Base-by-base conservation (phyloP, 1,140 invertebrate species). In the Diploscapter pachys region DNA sequence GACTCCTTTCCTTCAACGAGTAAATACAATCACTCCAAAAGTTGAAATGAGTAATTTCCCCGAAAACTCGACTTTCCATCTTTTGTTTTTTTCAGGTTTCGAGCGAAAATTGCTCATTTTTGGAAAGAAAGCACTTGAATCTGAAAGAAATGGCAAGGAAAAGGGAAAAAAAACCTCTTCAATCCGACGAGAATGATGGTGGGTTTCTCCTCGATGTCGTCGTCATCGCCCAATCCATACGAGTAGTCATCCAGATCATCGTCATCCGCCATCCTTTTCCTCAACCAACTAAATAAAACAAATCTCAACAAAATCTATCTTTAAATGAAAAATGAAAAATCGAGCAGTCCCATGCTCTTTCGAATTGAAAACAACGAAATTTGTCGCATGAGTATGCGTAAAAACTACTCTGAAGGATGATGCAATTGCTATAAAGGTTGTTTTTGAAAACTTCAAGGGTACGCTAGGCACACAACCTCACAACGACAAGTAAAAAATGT, bases 101-200 rank as follows among this genome's bases (percentile, higher is more conserved):
- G 31, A 31, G 31, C 31, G 31, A 31, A 31, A 31, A 31, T 31
- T 31, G 31, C 1, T 31, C 31, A 31, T 31, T 31, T 31, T 31
- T 31, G 52, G 57, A 59, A 59, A 59, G 31, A 59, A 11, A 59
- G 57, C 31, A 11, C 57, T 59, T 59, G 9, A 59, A 59, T 31
- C 9, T 59, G 57, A 59, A 4, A 11, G 4, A 4, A 56, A 5
- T 8, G 49, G 8, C 54, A 9, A 53, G 0, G 9, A 61, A n/a
- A 5, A 2, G 8, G 8, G 51, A 56, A 73, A 76, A 76, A 54
- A 75, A 86, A 93, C 93, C 94, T 92, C 85, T 94, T 89, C 51
- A 97, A 89, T 9, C 95, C 96, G 95, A 98, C 98, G 53, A 98
- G 88, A 51, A 98, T 87, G 81, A 98, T 96, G 81, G 93, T 90